Base-by-base conservation (phyloP, 2,113 vertebrate genomes). In the Scophthalmus maximus region DNA sequence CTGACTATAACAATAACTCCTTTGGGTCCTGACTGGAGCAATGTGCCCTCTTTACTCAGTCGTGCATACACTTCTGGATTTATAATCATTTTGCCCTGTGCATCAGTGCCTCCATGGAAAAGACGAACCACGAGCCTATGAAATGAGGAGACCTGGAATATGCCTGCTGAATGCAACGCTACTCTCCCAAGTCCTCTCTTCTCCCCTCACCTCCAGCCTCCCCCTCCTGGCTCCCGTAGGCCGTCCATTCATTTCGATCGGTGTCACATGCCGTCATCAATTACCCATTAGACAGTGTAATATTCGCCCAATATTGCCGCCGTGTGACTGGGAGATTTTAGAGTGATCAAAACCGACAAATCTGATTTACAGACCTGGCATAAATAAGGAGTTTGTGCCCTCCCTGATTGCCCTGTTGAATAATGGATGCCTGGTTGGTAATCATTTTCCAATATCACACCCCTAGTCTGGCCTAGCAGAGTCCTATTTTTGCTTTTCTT, bases 281-380 rank as follows among this genome's bases (percentile, higher is more conserved):
- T 94, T 93, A 92, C 86, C 92, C 90, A 86, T 93, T 89, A 91
- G 87, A 91, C 88, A 87, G 86, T 78, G 90, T 87, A 92, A 91
- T 93, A 91, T 91, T 92, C 86, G 68, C 62, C 89, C 90, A 91
- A 93, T 92, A 92, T 92, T 90, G 90, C 90, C 76, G 15, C 55
- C 32, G 74, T 87, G 91, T 88, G 90, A 91, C 89, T 85, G 76
- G 76, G 84, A 91, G 86, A 92, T 87, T 92, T 91, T 86, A 87
- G 82, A 87, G 83, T 91, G 91, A 94, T 94, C 91, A 92, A 87
- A 93, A 92, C 79, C 73, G 92, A 94, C 93, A 93, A 93, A 94
- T 93, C 87, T 82, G 91, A 93, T 94, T 93, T 93, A 92, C 87
- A 89, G 91, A 82, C 82, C 91, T 79, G 63, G 88, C 84, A 87